phyloP scores from a whole-genome alignment of 2,113 vertebrate species.

The Strigops habroptila region DNA sequence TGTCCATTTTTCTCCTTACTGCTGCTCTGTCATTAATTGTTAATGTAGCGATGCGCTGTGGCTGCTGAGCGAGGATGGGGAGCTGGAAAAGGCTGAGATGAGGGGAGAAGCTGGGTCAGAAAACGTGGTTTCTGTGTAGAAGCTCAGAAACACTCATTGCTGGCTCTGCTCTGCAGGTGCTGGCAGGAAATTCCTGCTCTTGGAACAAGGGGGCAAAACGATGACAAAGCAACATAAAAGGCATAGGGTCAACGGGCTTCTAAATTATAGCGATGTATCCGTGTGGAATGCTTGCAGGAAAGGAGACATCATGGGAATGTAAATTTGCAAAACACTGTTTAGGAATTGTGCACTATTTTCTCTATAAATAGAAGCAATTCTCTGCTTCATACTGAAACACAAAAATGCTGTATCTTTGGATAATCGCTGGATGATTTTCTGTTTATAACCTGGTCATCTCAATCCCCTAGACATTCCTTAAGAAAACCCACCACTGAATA shows the following conservation, averaged over 20 bases:
- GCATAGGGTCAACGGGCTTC: background rate
- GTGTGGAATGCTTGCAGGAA: background rate
- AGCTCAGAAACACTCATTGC: fast-evolving
- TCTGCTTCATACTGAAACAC: background rate
- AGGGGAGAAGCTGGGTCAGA: background rate
- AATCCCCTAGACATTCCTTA: background rate
- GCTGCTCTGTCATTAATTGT: slow-evolving; percentile 23
- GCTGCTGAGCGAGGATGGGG: background rate
- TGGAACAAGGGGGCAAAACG: background rate
- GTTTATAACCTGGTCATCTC: no score
- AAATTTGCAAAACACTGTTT: background rate
- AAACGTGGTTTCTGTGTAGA: background rate
- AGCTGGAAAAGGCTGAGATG: background rate
- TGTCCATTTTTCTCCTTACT: background rate
- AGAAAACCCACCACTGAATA: background rate
- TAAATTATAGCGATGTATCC: background rate
- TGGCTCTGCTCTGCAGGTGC: background rate
- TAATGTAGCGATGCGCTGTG: background rate
- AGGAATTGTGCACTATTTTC: fast-evolving
- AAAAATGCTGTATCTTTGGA: background rate
- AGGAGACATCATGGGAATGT: background rate
- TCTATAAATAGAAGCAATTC: slow-evolving; percentile 22
- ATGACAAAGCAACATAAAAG: background rate
- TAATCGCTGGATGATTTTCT: background rate
- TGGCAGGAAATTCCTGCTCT: background rate